phyloP scores from a whole-genome alignment of 2,888 invertebrate genomes.

The Diploptera punctata region DNA sequence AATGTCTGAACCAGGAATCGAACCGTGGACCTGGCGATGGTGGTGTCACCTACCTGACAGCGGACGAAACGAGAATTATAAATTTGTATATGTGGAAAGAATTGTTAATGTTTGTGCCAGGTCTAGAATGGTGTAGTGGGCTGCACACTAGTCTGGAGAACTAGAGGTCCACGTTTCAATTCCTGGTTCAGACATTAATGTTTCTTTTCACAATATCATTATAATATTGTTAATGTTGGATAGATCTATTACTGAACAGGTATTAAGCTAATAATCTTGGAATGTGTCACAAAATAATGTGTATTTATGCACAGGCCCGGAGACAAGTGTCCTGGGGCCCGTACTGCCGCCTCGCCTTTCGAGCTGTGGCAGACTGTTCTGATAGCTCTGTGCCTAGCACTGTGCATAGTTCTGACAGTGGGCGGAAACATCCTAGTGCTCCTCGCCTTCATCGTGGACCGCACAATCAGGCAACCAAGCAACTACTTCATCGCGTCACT shows the following conservation, averaged over 20 bases:
- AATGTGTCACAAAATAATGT: not conserved
- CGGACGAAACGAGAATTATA: no score
- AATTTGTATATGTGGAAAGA: no score
- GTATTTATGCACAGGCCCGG: not conserved
- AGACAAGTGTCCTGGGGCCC: conserved; percentile 53
- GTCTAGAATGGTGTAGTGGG: no score
- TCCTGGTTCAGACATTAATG: no score
- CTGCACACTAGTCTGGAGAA: no score
- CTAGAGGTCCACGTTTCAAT: no score
- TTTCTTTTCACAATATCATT: not conserved
- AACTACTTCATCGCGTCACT: conserved; percentile 99
- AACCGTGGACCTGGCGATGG: not conserved
- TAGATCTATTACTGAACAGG: not conserved
- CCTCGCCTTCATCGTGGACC: conserved; percentile 92
- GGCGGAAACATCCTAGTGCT: conserved; percentile 96
- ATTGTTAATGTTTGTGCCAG: no score
- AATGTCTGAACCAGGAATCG: no score
- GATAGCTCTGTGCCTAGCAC: conserved; percentile 84
- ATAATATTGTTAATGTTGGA: not conserved
- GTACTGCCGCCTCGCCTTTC: conserved; percentile 86
- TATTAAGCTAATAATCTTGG: no score
- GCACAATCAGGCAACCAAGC: conserved; percentile 94
- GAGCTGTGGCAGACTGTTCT: conserved; percentile 88
- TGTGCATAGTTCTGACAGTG: conserved; percentile 91
- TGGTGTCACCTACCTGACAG: not conserved